phyloP scores from a whole-genome alignment of 2,113 vertebrate genomes.

The Todiramphus saurophagus region DNA sequence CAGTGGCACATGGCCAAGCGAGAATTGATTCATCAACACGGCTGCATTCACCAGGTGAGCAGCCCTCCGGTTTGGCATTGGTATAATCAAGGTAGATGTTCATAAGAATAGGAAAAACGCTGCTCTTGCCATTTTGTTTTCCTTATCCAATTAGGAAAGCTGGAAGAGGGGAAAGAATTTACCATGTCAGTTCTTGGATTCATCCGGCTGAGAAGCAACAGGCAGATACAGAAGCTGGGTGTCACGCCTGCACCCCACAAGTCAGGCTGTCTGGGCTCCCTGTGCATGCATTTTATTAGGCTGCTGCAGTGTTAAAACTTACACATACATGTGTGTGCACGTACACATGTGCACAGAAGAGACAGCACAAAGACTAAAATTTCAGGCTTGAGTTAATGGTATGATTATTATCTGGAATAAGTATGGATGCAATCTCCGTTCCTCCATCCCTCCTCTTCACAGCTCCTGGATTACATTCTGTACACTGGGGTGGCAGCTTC shows the following conservation, averaged over 20 bases:
- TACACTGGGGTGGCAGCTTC: not conserved
- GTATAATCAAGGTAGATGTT: not conserved
- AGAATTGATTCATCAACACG: not conserved
- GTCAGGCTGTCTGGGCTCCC: not conserved
- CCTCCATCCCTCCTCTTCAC: not conserved
- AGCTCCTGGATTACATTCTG: not conserved
- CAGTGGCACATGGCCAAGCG: too few relatives aligned
- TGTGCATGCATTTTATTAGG: not conserved
- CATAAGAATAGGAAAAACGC: not conserved
- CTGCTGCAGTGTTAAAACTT: not conserved
- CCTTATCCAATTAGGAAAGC: not conserved
- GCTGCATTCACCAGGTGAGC: not conserved
- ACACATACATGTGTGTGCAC: not conserved
- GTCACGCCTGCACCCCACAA: rapidly evolving
- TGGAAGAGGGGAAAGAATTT: not conserved
- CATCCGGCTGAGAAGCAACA: not conserved
- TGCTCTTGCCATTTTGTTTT: not conserved
- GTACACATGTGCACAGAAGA: not conserved
- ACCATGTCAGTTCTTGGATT: not conserved
- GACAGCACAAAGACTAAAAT: not conserved
- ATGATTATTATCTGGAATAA: not conserved
- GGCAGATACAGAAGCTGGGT: not conserved
- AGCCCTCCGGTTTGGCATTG: not conserved
- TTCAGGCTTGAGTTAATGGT: not conserved
- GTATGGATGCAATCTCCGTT: not conserved